Evolutionary conservation across 1,140 invertebrate species (phyloP).

Genomic region (Neodiprion fabricii): DNA sequence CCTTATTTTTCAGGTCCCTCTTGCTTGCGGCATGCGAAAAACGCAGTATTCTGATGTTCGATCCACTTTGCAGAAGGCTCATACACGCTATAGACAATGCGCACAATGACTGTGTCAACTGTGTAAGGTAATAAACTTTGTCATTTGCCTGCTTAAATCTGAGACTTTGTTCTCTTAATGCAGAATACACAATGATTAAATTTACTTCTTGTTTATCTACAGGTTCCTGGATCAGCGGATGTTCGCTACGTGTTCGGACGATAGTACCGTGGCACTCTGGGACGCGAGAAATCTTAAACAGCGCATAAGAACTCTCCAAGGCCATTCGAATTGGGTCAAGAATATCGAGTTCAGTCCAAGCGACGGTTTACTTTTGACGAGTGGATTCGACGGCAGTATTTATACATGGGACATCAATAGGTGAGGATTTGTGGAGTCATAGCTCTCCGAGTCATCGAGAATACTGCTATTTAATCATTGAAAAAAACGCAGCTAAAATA

Average conservation of each 20-base stretch:
- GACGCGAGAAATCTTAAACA: slow-evolving; percentile 85
- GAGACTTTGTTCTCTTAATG: neutral
- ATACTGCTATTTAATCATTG: too few species aligned
- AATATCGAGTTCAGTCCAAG: slow-evolving; percentile 93
- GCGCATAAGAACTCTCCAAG: slow-evolving; percentile 77
- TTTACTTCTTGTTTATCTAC: slow-evolving; percentile 30
- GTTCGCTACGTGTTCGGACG: slow-evolving; percentile 94
- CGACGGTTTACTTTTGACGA: slow-evolving; percentile 86
- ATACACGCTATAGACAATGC: slow-evolving; percentile 81
- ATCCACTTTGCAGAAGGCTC: slow-evolving; percentile 80
- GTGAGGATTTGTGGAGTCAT: slow-evolving; percentile 46
- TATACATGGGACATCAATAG: slow-evolving; percentile 95
- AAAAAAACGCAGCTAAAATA: too few species aligned
- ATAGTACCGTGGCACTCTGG: slow-evolving; percentile 91
- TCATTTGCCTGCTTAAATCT: too few species aligned
- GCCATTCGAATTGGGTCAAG: slow-evolving; percentile 96
- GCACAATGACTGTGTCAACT: slow-evolving; percentile 91
- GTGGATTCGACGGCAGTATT: slow-evolving; percentile 92
- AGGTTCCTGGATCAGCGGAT: slow-evolving; percentile 88
- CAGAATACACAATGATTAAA: slow-evolving; percentile 8
- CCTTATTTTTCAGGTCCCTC: slow-evolving; percentile 68
- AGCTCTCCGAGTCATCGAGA: too few species aligned
- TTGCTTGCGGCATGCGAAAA: slow-evolving; percentile 91
- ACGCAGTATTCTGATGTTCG: slow-evolving; percentile 87
- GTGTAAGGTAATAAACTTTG: slow-evolving; percentile 75